A percentile compares a stretch with the other conserved stretches of the same genome.
Conservation (phyloP, 2,113 vertebrate genomes). For the Stomatorhinus ivindoensis region DNA sequence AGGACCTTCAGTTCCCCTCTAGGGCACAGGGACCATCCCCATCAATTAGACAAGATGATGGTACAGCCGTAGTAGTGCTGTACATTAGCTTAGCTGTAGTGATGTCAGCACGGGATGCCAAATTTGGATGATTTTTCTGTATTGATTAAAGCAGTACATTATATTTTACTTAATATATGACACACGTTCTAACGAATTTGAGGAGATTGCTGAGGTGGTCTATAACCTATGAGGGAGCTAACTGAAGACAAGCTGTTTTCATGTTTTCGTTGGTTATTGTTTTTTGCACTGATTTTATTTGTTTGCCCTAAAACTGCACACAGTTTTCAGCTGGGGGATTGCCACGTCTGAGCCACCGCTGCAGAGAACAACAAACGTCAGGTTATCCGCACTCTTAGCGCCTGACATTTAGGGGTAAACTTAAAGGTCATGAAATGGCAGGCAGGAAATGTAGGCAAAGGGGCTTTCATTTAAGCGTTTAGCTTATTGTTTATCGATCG, state of each 20-base stretch:
- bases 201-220: neutral
- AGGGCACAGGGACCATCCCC: neutral
- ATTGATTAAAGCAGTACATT: neutral
- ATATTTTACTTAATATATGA: neutral
- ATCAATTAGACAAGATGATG: neutral
- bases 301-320: constrained; percentile 22
- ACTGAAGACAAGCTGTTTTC: constrained; percentile 41
- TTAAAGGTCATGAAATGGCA: constrained; percentile 48
- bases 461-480: constrained; percentile 26
- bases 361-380: constrained; percentile 27
- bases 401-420: constrained; percentile 36
- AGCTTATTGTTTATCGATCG: constrained; percentile 31
- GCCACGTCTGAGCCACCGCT: constrained; percentile 26
- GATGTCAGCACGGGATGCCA: neutral
- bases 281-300: constrained; percentile 32
- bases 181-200: neutral
- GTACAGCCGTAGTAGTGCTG: neutral
- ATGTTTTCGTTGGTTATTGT: constrained; percentile 37
- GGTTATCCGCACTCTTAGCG: constrained; percentile 29
- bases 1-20: neutral
- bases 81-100: neutral
- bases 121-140: neutral
- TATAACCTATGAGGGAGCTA: constrained; percentile 32
- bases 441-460: neutral
- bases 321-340: constrained; percentile 32